A percentile compares a stretch with the other conserved stretches of the same genome.
Evolutionary conservation across 2,113 vertebrate genomes (phyloP).

Genomic region (Spea bombifrons): DNA sequence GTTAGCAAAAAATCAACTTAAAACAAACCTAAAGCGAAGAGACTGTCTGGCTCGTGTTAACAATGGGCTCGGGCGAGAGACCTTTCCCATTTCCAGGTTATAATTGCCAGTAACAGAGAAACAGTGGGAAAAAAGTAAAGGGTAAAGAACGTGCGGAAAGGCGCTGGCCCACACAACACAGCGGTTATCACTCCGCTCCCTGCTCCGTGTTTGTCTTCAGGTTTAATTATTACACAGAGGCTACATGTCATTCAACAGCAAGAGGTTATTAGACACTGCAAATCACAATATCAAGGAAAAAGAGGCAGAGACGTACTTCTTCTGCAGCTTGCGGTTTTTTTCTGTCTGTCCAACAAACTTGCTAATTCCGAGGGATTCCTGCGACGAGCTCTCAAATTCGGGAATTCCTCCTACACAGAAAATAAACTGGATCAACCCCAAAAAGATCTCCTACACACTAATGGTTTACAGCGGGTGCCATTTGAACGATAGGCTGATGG

Average conservation of each 20-base stretch:
- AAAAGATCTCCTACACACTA: too few species aligned
- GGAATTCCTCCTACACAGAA: constrained; percentile 67
- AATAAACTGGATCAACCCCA: background rate
- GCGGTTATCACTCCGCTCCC: background rate
- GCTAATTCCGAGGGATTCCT: constrained; percentile 78
- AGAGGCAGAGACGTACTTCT: constrained; percentile 77
- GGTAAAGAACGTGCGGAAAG: too few species aligned
- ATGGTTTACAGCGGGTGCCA: background rate
- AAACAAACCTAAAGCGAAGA: too few species aligned
- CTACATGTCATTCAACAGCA: background rate
- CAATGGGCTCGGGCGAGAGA: too few species aligned
- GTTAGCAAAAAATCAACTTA: too few species aligned
- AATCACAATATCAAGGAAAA: background rate
- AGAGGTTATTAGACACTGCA: background rate
- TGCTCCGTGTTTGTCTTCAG: background rate
- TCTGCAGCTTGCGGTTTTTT: constrained; percentile 93
- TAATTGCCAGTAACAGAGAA: too few species aligned
- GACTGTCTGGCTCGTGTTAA: too few species aligned
- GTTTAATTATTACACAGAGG: background rate
- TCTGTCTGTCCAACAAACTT: constrained; percentile 87
- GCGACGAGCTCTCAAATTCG: constrained; percentile 78
- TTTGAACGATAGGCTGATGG: background rate
- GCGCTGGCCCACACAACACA: too few species aligned
- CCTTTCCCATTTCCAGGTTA: too few species aligned
- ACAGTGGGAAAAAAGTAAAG: too few species aligned